A percentile compares a stretch with the other conserved stretches of the same genome.
Evolutionary conservation across 1,140 invertebrate genomes (phyloP).

Genomic region (Drosophila insularis): DNA sequence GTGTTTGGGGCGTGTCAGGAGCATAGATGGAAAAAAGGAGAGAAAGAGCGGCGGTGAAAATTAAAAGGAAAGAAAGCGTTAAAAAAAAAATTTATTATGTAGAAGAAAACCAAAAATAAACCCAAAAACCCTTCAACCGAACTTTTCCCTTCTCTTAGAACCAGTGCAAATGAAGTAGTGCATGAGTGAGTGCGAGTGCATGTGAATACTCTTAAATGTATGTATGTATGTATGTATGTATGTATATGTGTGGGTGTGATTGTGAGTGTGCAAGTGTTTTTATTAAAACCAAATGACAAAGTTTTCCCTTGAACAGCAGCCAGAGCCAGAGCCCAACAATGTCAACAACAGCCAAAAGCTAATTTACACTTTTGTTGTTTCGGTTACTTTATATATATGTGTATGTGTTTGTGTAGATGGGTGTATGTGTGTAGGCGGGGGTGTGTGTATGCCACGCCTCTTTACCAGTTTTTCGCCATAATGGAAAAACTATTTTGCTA

Average conservation of each 20-base stretch:
- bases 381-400: conserved; percentile 68
- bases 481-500: conserved; percentile 78
- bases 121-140: conserved; percentile 67
- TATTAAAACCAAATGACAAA: conserved; percentile 80
- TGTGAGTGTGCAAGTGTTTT: conserved; percentile 73
- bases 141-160: conserved; percentile 61
- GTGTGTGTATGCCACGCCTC: conserved; percentile 16
- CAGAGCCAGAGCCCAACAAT: conserved; percentile 62
- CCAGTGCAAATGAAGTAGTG: conserved; percentile 70
- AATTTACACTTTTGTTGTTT: conserved; percentile 80
- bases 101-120: conserved; percentile 36
- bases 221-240: conserved; percentile 31
- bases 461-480: conserved; percentile 47
- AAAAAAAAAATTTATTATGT: neutral
- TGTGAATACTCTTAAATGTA: conserved; percentile 29
- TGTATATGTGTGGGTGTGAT: conserved; percentile 35
- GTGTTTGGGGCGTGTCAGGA: conserved; percentile 56
- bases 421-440: conserved; percentile 7
- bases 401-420: conserved; percentile 14
- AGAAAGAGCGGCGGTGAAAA: neutral
- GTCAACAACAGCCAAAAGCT: conserved; percentile 79
- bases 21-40: conserved; percentile 11
- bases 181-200: conserved; percentile 52
- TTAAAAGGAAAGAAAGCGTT: conserved; percentile 35
- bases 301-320: conserved; percentile 59